Base-by-base conservation (phyloP, 2,113 vertebrate species). In the Bujurquina vittata region DNA sequence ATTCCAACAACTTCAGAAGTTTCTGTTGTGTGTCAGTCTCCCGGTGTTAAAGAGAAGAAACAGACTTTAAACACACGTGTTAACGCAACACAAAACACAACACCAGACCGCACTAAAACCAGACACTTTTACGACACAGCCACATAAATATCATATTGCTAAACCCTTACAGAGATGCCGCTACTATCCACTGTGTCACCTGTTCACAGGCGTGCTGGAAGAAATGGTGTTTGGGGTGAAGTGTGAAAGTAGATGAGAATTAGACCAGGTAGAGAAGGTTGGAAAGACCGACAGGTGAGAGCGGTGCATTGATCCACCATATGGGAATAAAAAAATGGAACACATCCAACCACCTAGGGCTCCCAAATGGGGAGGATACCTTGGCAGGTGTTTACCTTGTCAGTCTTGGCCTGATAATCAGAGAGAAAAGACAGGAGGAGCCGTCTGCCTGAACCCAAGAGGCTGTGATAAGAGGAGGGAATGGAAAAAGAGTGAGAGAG, bases 351-450 rank as follows among this genome's bases (percentile, higher is more conserved):
- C 90, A 87, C 86, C 83, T 78, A 43, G 20, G 80, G 87, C 81
- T 87, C 88, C 88, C 81, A 77, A 75, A 88, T 60, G 76, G 80
- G 85, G 80, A 83, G 78, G 81, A 84, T 85, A 78, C 79, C 86
- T 82, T 86, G 88, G 89, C 90, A 94, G 90, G 91, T 93, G 90
- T 94, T 94, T 95, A 92, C 88, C 88, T 90, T 93, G 93, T 94
- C 92, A 95, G 67, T 76, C 62, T 65, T 37, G 84, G 88, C 85
- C 89, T 87, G 92, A 93, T 89, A 92, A 90, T 92, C 87, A 85
- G 67, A 90, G 76, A 89, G 85, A 88, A 88, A 83, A 89, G 87
- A 88, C 92, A 89, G 84, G 83, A 89, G 89, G 87, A 91, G 87
- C 89, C 87, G 88, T 88, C 91, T 82, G 79, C 59, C 37, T 75